Evolutionary conservation across 2,797 vertebrate species (phyloP).

Genomic region (Anguilla anguilla): DNA sequence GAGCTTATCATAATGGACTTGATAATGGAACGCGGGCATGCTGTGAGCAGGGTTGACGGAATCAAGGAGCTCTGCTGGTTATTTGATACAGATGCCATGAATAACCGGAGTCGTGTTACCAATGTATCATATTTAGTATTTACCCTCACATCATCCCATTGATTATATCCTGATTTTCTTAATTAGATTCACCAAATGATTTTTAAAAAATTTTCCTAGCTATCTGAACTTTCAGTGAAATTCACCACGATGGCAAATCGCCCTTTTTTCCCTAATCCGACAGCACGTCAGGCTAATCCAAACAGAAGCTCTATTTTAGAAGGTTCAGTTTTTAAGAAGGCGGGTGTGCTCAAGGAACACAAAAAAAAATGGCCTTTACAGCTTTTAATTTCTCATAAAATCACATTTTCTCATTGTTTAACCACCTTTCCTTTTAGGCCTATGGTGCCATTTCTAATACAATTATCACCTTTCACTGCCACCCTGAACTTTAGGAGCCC

Average conservation of each 20-base stretch:
- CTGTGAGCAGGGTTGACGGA: slow-evolving; percentile 70
- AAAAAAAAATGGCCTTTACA: background rate
- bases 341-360: background rate
- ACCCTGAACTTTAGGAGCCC: too few relatives aligned
- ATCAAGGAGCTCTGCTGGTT: slow-evolving; percentile 72
- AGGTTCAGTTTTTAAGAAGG: background rate
- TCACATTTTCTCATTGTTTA: background rate
- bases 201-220: background rate
- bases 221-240: background rate
- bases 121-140: slow-evolving; percentile 3
- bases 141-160: background rate
- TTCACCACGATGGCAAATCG: background rate
- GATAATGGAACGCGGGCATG: slow-evolving; percentile 74
- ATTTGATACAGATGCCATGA: slow-evolving; percentile 78
- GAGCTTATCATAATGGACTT: slow-evolving; percentile 76
- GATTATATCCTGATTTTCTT: background rate
- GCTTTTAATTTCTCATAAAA: background rate
- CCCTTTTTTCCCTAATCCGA: background rate
- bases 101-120: slow-evolving; percentile 10
- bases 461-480: background rate
- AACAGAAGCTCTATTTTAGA: background rate
- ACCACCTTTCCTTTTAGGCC: background rate
- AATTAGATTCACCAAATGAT: background rate
- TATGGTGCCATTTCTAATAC: background rate
- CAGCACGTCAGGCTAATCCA: background rate